Conservation (phyloP, 1,140 invertebrate species). For the Bombus terrestris region DNA sequence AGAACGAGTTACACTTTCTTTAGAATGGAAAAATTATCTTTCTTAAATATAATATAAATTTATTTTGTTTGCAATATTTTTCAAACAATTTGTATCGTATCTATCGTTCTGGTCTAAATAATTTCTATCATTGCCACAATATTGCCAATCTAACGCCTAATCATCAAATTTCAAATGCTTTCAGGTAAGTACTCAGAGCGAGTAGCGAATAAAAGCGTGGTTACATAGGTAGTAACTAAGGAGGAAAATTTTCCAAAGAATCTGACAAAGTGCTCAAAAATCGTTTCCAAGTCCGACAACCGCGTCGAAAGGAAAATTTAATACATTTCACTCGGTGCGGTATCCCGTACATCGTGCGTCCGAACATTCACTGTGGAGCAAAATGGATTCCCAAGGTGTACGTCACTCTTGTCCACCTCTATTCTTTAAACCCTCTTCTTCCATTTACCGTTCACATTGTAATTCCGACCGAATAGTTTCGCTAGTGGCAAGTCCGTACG, state of each 20-base stretch:
- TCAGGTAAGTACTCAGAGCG: not conserved
- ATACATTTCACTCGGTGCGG: not conserved
- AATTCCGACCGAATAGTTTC: conserved; percentile 82
- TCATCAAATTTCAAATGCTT: not conserved
- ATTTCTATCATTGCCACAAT: not conserved
- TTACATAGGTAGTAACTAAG: too few species aligned
- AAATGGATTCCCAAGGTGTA: conserved; percentile 61
- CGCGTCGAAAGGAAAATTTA: not conserved
- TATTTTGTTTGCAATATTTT: not conserved
- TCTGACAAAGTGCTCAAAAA: not conserved
- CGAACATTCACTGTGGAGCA: not conserved
- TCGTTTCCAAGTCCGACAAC: not conserved
- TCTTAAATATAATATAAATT: not conserved
- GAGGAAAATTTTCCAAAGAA: not conserved
- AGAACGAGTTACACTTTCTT: not conserved
- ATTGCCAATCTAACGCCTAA: not conserved
- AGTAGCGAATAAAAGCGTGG: not conserved
- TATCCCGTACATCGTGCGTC: not conserved
- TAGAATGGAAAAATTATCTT: not conserved
- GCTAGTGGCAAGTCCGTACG: conserved; percentile 81
- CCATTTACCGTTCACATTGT: conserved; percentile 78
- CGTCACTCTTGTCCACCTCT: conserved; percentile 68
- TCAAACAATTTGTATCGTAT: not conserved
- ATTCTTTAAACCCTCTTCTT: conserved; percentile 61
- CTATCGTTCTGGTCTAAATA: not conserved